Conservation (phyloP, 2,888 invertebrate species). For the Nezara viridula region DNA sequence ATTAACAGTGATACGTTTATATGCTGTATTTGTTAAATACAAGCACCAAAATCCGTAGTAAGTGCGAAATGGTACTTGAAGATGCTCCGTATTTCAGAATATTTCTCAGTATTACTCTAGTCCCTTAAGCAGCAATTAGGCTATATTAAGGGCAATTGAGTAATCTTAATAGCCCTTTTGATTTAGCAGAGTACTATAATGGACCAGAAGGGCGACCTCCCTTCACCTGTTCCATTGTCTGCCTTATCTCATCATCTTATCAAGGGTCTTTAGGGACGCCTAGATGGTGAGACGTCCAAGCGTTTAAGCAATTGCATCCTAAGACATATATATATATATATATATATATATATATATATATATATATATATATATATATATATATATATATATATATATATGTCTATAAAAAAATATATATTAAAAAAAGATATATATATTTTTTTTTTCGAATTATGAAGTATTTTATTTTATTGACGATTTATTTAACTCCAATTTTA, state of each 20-base stretch:
- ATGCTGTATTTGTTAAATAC: not conserved
- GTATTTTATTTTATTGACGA: too few species aligned
- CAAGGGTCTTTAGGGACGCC: not conserved
- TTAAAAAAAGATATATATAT: too few species aligned
- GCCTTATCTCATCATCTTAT: not conserved
- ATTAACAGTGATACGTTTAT: not conserved
- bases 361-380: too few species aligned
- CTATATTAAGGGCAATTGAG: constrained; percentile 19
- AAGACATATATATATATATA: not conserved
- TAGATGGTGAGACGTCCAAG: not conserved
- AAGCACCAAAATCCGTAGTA: not conserved
- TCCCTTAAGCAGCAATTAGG: not conserved
- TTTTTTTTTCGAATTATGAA: too few species aligned
- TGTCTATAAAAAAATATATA: too few species aligned
- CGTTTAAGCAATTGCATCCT: not conserved
- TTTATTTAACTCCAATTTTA: too few species aligned
- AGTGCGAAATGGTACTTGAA: not conserved
- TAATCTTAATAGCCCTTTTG: constrained; percentile 35
- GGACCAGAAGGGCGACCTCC: not conserved
- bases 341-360: too few species aligned
- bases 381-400: too few species aligned
- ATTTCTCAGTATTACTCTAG: not conserved
- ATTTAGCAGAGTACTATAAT: not conserved
- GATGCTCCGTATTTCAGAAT: not conserved
- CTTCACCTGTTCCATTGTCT: not conserved